These are phyloP conservation scores for Myotis vivesi DNA, from an alignment of 2,797 vertebrate genomes.

Conservation along the genomic window DNA sequence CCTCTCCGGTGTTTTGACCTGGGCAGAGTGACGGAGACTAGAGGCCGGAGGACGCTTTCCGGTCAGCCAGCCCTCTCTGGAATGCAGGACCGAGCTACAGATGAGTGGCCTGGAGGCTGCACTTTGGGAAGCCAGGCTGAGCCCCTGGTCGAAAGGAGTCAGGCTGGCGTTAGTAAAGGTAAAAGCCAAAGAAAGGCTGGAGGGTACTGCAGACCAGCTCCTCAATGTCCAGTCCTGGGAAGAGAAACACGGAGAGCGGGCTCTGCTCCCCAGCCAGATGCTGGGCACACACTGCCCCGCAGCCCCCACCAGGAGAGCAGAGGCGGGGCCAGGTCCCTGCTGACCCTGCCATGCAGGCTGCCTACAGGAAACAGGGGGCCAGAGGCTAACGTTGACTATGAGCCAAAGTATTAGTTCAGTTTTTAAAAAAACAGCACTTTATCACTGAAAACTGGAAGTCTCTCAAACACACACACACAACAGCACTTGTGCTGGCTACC, in stretches of 20 bases:
- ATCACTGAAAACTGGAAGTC: neutral
- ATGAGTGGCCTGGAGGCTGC: neutral
- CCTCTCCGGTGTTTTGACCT: constrained; percentile 48
- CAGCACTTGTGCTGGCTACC: neutral
- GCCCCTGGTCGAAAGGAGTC: accelerated
- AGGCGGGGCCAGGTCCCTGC: neutral
- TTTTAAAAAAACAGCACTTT: neutral
- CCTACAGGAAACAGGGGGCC: neutral
- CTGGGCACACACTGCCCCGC: neutral
- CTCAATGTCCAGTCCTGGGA: neutral
- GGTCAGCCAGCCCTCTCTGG: constrained; percentile 44
- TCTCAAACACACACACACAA: neutral
- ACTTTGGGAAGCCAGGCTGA: constrained; percentile 3
- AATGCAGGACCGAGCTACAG: constrained; percentile 31
- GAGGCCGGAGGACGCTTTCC: neutral
- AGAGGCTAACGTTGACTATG: neutral
- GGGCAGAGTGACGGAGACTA: constrained; percentile 57
- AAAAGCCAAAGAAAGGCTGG: neutral
- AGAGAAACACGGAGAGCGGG: neutral
- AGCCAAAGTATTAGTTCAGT: neutral
- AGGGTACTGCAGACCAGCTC: neutral
- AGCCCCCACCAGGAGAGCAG: neutral
- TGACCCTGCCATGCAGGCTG: neutral
- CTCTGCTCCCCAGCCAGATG: neutral
- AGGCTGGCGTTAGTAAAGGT: neutral